Base-by-base conservation (phyloP, 64 coral and sea anemone genomes). In the Stichodactyla helianthus region DNA sequence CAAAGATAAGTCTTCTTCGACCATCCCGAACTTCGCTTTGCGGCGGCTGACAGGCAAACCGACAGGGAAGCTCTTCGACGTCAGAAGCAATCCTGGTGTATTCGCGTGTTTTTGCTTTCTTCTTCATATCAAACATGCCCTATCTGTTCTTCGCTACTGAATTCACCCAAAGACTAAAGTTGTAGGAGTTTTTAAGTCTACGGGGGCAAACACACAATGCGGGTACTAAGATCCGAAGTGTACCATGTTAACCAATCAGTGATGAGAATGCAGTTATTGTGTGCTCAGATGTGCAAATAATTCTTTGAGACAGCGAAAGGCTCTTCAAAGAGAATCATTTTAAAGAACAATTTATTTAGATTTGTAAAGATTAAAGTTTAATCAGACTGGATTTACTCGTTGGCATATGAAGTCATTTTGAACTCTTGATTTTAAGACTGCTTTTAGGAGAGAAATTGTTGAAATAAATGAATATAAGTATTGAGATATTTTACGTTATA, bases 111-210 rank as follows among this genome's bases (percentile, higher is more conserved):
- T 84, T 58, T 26, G 83, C 83, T 51, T 84, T 84, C 55, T 84
- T 84, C 83, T 84, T 84, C 83, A 84, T 84, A 35, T 81, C 78
- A 81, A 81, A 81, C 78, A 81, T 81, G 12, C 51, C 68, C 26
- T 31, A 7, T 35, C 26, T 74, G 19, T 68, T 10, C 10, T 74
- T 74, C 68, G 25, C 25, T 27, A 31, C 35, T 44, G 35, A 44
- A 28, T 74, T 74, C 10, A 10, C 7, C 26, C 25, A 35, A 65
- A 74, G 68, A 74, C 68, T 9, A 14, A 28, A 10, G n/a, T 10
- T 27, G 5, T 22, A n/a, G 10, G 27, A 71, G 22, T 74, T 10
- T 74, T 13, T 8, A 31, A 74, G 68, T 31, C 11, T 23, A 74
- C 23, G 17, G 68, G 68, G 27, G 23, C 27, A 74, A 28, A 74